Evolutionary conservation across 2,797 vertebrate species (phyloP).

Genomic region (Falco berigora): DNA sequence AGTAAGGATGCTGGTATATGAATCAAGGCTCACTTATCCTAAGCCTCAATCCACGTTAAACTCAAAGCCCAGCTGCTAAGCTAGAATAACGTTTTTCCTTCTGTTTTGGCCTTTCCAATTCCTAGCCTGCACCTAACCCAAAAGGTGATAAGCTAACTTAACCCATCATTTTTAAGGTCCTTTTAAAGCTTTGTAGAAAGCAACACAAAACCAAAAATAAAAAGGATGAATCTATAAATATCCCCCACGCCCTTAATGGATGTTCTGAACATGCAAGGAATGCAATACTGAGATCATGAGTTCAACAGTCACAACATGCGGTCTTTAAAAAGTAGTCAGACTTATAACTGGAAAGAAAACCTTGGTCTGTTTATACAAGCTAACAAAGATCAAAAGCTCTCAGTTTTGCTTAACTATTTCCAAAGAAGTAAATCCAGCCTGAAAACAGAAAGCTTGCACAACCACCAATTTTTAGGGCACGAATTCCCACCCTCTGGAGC

Average conservation of each 20-base stretch:
- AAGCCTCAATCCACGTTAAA: background rate
- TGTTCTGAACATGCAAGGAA: background rate
- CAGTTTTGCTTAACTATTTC: constrained; percentile 34
- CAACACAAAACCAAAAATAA: background rate
- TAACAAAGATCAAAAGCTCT: constrained; percentile 36
- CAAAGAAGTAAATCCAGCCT: background rate
- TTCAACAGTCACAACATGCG: background rate
- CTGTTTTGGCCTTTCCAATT: background rate
- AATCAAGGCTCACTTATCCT: background rate
- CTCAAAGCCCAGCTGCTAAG: background rate
- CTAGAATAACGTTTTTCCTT: background rate
- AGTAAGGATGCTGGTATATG: background rate
- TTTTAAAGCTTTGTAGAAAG: background rate
- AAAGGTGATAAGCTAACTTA: background rate
- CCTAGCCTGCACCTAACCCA: background rate
- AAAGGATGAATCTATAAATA: background rate
- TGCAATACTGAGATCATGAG: background rate
- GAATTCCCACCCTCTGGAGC: background rate
- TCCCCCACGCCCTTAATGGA: background rate
- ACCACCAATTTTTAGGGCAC: background rate
- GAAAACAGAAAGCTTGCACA: background rate
- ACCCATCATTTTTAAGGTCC: background rate
- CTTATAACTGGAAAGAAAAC: background rate
- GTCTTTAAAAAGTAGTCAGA: background rate
- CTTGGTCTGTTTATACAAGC: background rate